A percentile compares a stretch with the other conserved stretches of the same genome.
phyloP scores from a whole-genome alignment of 2,797 vertebrate genomes.

The Peromyscus nudipes region DNA sequence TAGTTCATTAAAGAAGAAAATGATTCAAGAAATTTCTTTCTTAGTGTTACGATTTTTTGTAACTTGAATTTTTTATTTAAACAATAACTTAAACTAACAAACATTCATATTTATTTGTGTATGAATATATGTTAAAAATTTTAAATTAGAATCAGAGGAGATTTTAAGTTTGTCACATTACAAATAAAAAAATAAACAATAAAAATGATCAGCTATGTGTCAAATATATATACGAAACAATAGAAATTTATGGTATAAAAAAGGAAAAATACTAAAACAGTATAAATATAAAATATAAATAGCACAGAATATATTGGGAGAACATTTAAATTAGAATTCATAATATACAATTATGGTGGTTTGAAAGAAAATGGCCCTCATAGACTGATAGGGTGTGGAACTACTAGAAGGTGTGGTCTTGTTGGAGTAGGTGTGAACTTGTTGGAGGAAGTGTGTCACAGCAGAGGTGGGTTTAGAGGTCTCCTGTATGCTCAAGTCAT shows the following conservation, averaged over 20 bases:
- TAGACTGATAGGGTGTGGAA: neutral
- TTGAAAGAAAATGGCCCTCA: neutral
- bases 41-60: neutral
- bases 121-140: neutral
- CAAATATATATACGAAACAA: neutral
- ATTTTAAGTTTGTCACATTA: conserved; percentile 7
- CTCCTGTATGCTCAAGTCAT: neutral
- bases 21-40: neutral
- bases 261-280: neutral
- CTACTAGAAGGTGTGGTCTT: neutral
- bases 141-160: neutral
- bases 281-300: neutral
- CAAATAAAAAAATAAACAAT: neutral
- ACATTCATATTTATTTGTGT: too few species aligned
- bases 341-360: neutral
- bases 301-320: neutral
- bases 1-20: neutral
- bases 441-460: neutral
- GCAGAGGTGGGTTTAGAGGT: neutral
- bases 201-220: neutral
- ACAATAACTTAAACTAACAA: neutral
- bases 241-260: neutral
- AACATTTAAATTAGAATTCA: conserved; percentile 2
- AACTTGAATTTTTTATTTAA: neutral
- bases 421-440: neutral